Percentiles rank a stretch among this genome's conserved stretches.
These are phyloP conservation scores for Silurus asotus DNA, from an alignment of 2,113 vertebrate genomes.

Conservation along the genomic window DNA sequence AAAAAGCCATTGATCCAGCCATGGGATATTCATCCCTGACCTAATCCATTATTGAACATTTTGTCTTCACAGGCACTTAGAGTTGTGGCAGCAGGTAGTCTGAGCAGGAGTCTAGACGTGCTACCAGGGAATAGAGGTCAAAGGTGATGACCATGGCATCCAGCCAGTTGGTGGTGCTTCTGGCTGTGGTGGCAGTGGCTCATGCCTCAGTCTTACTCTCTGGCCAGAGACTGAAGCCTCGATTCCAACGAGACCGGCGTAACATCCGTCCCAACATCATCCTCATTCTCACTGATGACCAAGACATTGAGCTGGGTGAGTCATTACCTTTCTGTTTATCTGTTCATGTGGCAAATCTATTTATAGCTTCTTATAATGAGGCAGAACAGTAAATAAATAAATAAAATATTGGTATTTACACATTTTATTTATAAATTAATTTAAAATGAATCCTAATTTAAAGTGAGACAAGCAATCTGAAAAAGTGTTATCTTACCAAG, in stretches of 20 bases:
- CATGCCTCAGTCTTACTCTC: constrained; percentile 77
- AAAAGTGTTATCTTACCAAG: background rate
- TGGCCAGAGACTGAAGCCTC: constrained; percentile 84
- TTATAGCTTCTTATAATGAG: background rate
- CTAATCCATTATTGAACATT: background rate
- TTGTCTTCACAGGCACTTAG: constrained; percentile 52
- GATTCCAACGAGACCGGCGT: constrained; percentile 89
- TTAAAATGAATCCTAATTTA: background rate
- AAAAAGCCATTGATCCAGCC: background rate
- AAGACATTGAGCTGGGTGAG: constrained; percentile 95
- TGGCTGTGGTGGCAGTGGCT: constrained; percentile 69
- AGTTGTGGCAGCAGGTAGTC: constrained; percentile 40
- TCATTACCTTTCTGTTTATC: background rate
- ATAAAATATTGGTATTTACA: too few relatives aligned
- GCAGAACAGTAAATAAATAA: background rate
- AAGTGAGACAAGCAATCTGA: background rate
- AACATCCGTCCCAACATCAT: constrained; percentile 98
- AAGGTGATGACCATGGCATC: constrained; percentile 62
- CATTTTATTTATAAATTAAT: background rate
- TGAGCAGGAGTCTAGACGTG: constrained; percentile 44
- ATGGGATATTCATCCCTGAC: background rate
- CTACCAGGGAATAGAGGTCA: constrained; percentile 12
- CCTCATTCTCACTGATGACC: constrained; percentile 93
- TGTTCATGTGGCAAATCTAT: background rate
- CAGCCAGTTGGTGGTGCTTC: constrained; percentile 72